phyloP scores from a whole-genome alignment of 2,888 invertebrate species.

The Troilus luridus region DNA sequence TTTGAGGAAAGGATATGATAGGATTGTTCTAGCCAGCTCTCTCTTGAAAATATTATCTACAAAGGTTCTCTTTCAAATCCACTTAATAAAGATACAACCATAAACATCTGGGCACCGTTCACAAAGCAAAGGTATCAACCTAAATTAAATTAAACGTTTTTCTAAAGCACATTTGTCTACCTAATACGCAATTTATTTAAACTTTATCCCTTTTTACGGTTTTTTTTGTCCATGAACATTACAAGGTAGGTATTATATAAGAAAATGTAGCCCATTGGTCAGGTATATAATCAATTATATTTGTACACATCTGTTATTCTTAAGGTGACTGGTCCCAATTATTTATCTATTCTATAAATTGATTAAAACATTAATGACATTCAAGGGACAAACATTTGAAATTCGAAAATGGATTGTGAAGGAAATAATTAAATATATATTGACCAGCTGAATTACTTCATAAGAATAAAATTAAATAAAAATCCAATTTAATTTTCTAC shows the following conservation, averaged over 20 bases:
- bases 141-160: background rate
- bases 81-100: slow-evolving; percentile 14
- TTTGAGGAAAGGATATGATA: background rate
- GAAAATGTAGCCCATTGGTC: too few relatives aligned
- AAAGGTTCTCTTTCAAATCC: background rate
- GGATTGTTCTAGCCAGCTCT: background rate
- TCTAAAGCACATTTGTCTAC: background rate
- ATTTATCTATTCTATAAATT: too few relatives aligned
- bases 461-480: background rate
- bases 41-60: background rate
- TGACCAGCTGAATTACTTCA: background rate
- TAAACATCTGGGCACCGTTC: background rate
- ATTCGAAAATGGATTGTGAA: accelerated
- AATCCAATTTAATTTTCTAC: background rate
- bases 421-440: background rate
- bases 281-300: too few relatives aligned
- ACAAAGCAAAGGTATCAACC: background rate
- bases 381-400: background rate
- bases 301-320: too few relatives aligned
- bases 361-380: too few relatives aligned
- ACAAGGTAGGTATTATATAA: too few relatives aligned
- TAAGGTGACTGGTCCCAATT: too few relatives aligned
- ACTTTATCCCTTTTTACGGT: background rate
- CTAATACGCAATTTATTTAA: background rate
- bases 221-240: too few relatives aligned